A percentile compares a stretch with the other conserved stretches of the same genome.
phyloP scores from a whole-genome alignment of 37 sponge, comb jelly and placozoan genomes.

The Tethya wilhelma region DNA sequence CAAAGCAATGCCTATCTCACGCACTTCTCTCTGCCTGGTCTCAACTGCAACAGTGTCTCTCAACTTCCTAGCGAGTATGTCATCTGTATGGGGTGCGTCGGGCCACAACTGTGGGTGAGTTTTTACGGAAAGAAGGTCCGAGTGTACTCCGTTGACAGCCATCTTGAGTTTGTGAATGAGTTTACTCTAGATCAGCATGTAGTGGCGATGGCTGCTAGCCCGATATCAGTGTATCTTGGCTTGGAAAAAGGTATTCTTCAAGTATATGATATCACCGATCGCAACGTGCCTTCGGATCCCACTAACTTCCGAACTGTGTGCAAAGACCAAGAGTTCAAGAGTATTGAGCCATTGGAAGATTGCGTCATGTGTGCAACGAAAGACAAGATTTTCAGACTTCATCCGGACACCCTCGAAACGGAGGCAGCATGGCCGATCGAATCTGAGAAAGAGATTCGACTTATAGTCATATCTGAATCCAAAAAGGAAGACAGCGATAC shows the following conservation, averaged over 20 bases:
- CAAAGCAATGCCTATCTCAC: slow-evolving; percentile 18
- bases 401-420: slow-evolving; percentile 40
- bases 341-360: slow-evolving; percentile 44
- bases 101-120: slow-evolving; percentile 59
- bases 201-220: slow-evolving; percentile 41
- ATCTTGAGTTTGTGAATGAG: slow-evolving; percentile 36
- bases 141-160: slow-evolving; percentile 32
- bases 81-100: slow-evolving; percentile 61
- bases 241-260: slow-evolving; percentile 52
- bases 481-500: slow-evolving; percentile 8
- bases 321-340: slow-evolving; percentile 27
- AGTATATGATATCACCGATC: slow-evolving; percentile 14
- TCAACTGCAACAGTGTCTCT: slow-evolving; percentile 1
- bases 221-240: slow-evolving; percentile 58
- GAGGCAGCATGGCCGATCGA: slow-evolving; percentile 23
- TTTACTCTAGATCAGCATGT: slow-evolving; percentile 26
- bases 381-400: slow-evolving; percentile 27
- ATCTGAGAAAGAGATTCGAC: slow-evolving; percentile 23
- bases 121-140: slow-evolving; percentile 42
- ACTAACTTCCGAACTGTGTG: slow-evolving; percentile 20
- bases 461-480: slow-evolving; percentile 20
- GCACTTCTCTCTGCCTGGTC: slow-evolving; percentile 43
- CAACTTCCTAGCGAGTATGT: slow-evolving; percentile 44
- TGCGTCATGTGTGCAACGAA: slow-evolving; percentile 51
- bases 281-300: slow-evolving; percentile 32